Percentiles rank a stretch among this genome's conserved stretches.
These are phyloP conservation scores for Podarcis raffonei DNA, from an alignment of 2,113 vertebrate species.

Conservation along the genomic window DNA sequence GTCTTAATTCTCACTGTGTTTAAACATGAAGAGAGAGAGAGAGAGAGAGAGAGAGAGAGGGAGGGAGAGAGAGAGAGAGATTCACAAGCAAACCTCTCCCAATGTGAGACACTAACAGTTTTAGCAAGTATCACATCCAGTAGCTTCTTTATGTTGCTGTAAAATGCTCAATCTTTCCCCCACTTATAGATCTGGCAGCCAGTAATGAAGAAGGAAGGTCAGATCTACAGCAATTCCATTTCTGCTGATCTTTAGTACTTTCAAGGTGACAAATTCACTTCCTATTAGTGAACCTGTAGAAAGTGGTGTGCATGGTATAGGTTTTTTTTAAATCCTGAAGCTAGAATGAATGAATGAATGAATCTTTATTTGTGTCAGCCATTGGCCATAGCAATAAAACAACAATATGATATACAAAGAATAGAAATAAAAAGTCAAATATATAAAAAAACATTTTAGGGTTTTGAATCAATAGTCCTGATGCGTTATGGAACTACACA, in stretches of 20 bases:
- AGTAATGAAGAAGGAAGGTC: conserved; percentile 46
- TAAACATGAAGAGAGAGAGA: no score
- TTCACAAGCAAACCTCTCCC: neutral
- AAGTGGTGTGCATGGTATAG: neutral
- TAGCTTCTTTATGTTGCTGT: conserved; percentile 25
- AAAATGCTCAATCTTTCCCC: conserved; percentile 33
- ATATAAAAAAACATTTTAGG: no score
- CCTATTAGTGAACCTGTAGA: conserved; percentile 26
- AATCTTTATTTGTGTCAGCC: no score
- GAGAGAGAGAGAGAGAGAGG: no score
- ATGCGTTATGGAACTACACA: conserved; percentile 51
- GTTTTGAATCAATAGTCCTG: neutral
- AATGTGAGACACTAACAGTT: neutral
- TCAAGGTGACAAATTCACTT: conserved; percentile 60
- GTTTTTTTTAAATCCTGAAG: conserved; percentile 12
- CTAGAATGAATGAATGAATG: no score
- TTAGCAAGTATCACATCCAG: conserved; percentile 1
- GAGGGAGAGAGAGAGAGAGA: no score
- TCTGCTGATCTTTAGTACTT: conserved; percentile 60
- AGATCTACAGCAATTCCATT: conserved; percentile 34
- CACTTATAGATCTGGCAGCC: neutral
- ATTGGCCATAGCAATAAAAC: no score
- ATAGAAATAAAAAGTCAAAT: no score
- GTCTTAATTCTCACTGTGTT: neutral
- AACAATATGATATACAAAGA: no score